phyloP scores from a whole-genome alignment of 2,113 vertebrate genomes.

The Etheostoma spectabile region DNA sequence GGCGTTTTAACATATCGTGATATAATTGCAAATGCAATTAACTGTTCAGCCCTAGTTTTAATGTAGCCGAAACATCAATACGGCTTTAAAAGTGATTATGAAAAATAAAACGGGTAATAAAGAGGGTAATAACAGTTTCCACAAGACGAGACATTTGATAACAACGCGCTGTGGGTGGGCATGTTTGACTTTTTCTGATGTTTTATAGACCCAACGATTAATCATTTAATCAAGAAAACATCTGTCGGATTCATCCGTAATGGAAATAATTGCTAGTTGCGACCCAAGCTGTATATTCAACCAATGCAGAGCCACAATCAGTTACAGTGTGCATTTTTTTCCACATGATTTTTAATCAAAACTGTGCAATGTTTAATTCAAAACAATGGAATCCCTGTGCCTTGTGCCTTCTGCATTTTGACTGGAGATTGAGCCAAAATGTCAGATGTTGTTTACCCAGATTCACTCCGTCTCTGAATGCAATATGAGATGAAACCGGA shows the following conservation, averaged over 20 bases:
- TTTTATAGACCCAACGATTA: too few relatives aligned
- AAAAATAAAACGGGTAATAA: too few relatives aligned
- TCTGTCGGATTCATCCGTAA: too few relatives aligned
- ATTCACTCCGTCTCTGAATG: constrained; percentile 38
- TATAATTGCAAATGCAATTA: too few relatives aligned
- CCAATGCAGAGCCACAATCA: neutral
- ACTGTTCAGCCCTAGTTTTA: too few relatives aligned
- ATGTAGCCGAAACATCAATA: too few relatives aligned
- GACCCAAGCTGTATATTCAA: neutral
- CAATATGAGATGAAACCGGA: constrained; percentile 38
- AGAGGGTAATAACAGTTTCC: too few relatives aligned
- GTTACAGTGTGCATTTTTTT: too few relatives aligned
- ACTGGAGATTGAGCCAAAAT: constrained; percentile 28
- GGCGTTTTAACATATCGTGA: too few relatives aligned
- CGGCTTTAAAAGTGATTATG: too few relatives aligned
- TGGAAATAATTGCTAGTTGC: neutral
- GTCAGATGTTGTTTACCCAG: constrained; percentile 53
- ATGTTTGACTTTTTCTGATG: neutral
- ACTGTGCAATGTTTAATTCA: constrained; percentile 17
- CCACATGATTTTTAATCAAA: neutral
- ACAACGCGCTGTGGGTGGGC: neutral
- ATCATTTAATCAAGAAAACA: too few relatives aligned
- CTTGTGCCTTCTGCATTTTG: constrained; percentile 3
- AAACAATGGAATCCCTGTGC: constrained; percentile 6
- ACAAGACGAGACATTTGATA: neutral